Evolutionary conservation across 2,113 vertebrate species (phyloP).

Genomic region (Phasianus colchicus): DNA sequence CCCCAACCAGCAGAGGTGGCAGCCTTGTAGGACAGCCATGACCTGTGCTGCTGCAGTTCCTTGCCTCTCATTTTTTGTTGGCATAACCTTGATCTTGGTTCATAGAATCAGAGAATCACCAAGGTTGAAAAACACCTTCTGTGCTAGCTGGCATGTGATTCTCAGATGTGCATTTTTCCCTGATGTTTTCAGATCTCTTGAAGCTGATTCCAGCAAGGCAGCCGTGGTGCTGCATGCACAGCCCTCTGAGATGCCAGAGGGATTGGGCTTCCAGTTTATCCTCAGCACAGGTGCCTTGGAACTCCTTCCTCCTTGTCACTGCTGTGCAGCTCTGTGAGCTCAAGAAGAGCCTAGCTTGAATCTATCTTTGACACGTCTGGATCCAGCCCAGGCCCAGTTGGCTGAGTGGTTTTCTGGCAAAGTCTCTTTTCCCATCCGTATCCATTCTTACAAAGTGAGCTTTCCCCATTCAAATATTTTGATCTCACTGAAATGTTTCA

Average conservation of each 20-base stretch:
- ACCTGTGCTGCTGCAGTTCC: neutral
- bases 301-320: accelerated
- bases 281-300: neutral
- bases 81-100: neutral
- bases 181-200: neutral
- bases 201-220: neutral
- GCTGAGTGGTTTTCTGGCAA: constrained; percentile 47
- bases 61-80: neutral
- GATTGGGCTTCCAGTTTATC: accelerated
- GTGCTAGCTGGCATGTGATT: accelerated
- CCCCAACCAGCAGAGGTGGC: neutral
- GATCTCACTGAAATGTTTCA: constrained; percentile 27
- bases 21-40: accelerated
- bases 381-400: constrained; percentile 51
- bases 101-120: no score
- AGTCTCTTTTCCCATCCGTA: neutral
- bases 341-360: constrained; percentile 19
- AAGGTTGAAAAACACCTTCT: no score
- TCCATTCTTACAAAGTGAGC: constrained; percentile 4
- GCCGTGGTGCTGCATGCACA: accelerated
- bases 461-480: constrained; percentile 50
- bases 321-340: neutral
- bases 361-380: constrained; percentile 17
- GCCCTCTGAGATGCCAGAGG: accelerated
- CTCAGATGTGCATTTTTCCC: neutral